Conservation (phyloP, 1,140 invertebrate genomes). For the Ylistrum balloti region DNA sequence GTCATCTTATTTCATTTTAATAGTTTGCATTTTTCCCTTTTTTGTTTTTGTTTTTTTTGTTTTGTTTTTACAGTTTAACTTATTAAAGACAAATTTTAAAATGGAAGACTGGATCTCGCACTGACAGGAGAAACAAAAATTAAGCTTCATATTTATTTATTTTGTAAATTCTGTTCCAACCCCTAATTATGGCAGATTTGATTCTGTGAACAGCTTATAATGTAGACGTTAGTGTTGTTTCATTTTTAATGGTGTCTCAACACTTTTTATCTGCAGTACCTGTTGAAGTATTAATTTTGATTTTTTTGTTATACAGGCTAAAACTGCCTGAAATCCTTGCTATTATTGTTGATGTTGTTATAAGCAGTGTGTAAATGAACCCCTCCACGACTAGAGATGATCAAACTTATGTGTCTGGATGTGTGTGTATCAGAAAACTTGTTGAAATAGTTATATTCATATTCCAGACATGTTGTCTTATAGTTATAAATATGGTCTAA, state of each 20-base stretch:
- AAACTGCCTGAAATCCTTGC: constrained; percentile 19
- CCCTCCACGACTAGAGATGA: not conserved
- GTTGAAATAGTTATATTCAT: not conserved
- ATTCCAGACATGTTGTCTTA: not conserved
- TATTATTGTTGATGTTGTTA: constrained; percentile 14
- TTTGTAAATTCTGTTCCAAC: not conserved
- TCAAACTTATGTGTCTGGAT: not conserved
- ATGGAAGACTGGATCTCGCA: constrained; percentile 6
- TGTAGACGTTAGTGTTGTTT: not conserved
- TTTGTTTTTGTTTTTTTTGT: not conserved
- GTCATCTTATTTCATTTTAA: not conserved
- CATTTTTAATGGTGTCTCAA: constrained; percentile 2
- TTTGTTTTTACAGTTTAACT: not conserved
- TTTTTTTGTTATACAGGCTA: constrained; percentile 6
- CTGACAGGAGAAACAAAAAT: not conserved
- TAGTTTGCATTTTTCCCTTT: not conserved
- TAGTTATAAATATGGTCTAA: not conserved
- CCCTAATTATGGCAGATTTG: not conserved
- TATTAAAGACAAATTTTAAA: not conserved
- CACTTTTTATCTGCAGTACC: not conserved
- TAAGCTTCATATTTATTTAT: not conserved
- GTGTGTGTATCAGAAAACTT: not conserved
- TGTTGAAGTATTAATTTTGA: constrained; percentile 2
- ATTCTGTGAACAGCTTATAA: not conserved
- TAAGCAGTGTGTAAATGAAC: not conserved